Evolutionary conservation across 2,113 vertebrate genomes (phyloP), one percentile per base, ranked within the genome.

Genomic region (Passer domesticus): DNA sequence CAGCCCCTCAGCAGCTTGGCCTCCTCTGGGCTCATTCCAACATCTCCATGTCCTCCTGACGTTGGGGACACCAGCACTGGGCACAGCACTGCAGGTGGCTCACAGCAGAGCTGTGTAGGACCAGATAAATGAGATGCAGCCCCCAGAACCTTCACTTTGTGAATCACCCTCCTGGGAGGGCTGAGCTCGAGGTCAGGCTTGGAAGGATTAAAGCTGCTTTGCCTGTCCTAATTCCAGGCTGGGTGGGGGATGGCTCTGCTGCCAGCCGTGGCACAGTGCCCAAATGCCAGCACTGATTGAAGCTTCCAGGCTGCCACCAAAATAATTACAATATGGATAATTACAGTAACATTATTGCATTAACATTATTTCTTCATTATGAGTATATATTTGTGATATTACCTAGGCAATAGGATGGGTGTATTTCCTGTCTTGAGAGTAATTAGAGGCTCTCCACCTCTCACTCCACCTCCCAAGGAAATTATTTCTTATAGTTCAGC

Each of bases 121-220:
- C 21, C 16, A 18, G 28, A 41, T 8, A 5, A 66, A 27, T 0
- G 30, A 39, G 12, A 20, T 12, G 8, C 16, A 28, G 62, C 4
- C 50, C 88, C 15, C 4, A 9, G 20, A 77, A 24, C 15, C 44
- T 35, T 30, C 5, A 2, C 31, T 23, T 1, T 13, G 41, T 10
- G 73, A 52, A 35, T n/a, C 47, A 8, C 39, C 4, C 0, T 28
- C 12, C 49, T 43, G 75, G 84, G 49, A 64, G 44, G 47, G 4
- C 60, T 35, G 49, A 28, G 31, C 52, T 67, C 0, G 4, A 60
- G 84, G 59, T 86, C 66, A 67, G 82, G 53, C 78, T 64, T 7
- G 46, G 55, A 22, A 70, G 75, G 87, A 77, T 95, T 91, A 83
- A 76, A 77, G 72, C 75, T 73, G 67, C 89, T 94, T 52, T 87